Evolutionary conservation across 2,888 invertebrate species (phyloP).

Genomic region (Troglohyphantes excavatus): DNA sequence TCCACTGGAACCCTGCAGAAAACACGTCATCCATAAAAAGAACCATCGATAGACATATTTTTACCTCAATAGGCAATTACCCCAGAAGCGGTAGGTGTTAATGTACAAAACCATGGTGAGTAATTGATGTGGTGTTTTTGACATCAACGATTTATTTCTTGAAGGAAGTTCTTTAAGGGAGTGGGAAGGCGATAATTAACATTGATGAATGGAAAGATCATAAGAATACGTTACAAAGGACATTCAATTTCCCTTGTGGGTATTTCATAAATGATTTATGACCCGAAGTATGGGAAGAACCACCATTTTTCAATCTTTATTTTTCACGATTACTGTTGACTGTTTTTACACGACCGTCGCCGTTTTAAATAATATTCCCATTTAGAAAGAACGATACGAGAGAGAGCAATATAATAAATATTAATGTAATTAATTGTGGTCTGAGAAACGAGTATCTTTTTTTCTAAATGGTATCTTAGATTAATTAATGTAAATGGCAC

Average conservation of each 20-base stretch:
- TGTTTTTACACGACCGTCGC: slow-evolving; percentile 5
- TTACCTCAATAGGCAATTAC: slow-evolving; percentile 4
- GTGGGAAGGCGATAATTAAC: slow-evolving; percentile 5
- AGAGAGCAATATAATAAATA: neutral
- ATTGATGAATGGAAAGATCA: slow-evolving; percentile 1
- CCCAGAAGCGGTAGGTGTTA: neutral
- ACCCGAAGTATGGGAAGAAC: neutral
- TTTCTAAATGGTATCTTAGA: neutral
- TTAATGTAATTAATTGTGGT: slow-evolving; percentile 9
- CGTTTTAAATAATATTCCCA: neutral
- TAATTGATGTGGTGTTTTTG: slow-evolving; percentile 4
- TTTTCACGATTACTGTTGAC: slow-evolving; percentile 1
- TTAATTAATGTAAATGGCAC: too few species aligned
- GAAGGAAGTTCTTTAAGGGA: neutral
- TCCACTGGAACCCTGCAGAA: neutral
- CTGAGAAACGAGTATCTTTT: neutral
- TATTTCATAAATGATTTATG: slow-evolving; percentile 6
- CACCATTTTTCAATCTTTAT: neutral
- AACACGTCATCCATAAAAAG: neutral
- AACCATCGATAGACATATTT: neutral
- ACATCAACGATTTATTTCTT: slow-evolving; percentile 9
- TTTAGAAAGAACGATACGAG: neutral
- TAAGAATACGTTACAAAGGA: slow-evolving; percentile 2
- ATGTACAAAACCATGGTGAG: slow-evolving; percentile 2
- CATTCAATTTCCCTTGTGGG: slow-evolving; percentile 6